Conservation (phyloP, 64 coral and sea anemone genomes). For the Dendronephthya gigantea region DNA sequence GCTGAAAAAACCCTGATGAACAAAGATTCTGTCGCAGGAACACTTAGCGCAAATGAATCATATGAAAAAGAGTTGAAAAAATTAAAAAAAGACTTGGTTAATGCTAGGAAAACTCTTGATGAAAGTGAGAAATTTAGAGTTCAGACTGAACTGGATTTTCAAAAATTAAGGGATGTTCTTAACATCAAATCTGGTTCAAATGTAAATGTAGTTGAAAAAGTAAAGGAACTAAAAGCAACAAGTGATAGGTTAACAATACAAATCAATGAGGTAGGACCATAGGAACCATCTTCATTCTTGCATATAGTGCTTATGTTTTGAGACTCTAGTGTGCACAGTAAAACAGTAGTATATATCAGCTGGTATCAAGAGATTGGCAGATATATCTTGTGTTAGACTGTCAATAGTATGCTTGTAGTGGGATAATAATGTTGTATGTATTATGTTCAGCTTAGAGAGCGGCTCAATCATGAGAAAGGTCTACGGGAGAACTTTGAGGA, state of each 20-base stretch:
- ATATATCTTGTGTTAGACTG: too few species aligned
- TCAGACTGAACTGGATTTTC: slow-evolving; percentile 46
- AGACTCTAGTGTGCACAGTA: too few species aligned
- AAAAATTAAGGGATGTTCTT: slow-evolving; percentile 40
- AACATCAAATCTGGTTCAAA: slow-evolving; percentile 47
- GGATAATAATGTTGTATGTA: too few species aligned
- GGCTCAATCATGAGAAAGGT: slow-evolving; percentile 49
- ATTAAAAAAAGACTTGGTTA: slow-evolving; percentile 46
- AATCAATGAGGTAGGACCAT: slow-evolving; percentile 52
- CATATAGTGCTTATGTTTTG: too few species aligned
- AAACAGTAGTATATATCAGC: too few species aligned
- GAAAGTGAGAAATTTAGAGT: slow-evolving; percentile 36
- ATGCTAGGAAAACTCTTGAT: slow-evolving; percentile 48
- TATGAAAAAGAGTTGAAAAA: slow-evolving; percentile 87
- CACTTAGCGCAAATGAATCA: slow-evolving; percentile 58
- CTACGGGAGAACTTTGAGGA: slow-evolving; percentile 66
- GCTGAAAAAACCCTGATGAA: slow-evolving; percentile 69
- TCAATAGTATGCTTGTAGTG: too few species aligned
- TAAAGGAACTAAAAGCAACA: slow-evolving; percentile 50
- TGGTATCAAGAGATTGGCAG: too few species aligned
- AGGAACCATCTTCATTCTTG: too few species aligned
- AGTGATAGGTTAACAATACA: slow-evolving; percentile 73
- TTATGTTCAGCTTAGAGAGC: slow-evolving; percentile 53
- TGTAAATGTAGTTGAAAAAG: slow-evolving; percentile 41
- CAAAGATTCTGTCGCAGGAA: slow-evolving; percentile 29